Evolutionary conservation across 2,113 vertebrate genomes (phyloP).

Genomic region (Hoplias malabaricus): DNA sequence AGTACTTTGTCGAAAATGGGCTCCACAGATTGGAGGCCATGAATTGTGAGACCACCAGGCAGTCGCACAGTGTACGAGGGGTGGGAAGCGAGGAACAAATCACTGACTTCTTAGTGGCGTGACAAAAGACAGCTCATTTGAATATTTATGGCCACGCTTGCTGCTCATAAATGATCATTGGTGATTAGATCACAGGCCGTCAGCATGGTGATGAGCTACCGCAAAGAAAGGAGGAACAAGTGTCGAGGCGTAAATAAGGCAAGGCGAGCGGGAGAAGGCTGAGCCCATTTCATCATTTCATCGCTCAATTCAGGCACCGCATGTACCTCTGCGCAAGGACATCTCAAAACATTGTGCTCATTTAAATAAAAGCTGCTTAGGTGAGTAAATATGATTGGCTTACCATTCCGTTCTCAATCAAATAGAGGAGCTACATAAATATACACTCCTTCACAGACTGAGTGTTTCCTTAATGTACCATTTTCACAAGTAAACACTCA

Average conservation of each 20-base stretch:
- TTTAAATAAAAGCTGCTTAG: not conserved
- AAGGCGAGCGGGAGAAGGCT: slow-evolving; percentile 28
- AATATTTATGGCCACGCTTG: slow-evolving; percentile 68
- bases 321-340: slow-evolving; percentile 1
- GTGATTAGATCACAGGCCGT: slow-evolving; percentile 63
- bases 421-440: not conserved
- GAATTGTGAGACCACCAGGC: slow-evolving; percentile 47
- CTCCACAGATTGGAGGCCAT: slow-evolving; percentile 46
- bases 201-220: slow-evolving; percentile 56
- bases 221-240: not conserved
- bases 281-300: slow-evolving; percentile 15
- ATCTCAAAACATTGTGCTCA: not conserved
- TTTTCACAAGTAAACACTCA: too few relatives aligned
- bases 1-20: slow-evolving; percentile 54
- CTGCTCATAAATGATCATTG: slow-evolving; percentile 59
- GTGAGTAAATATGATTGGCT: not conserved
- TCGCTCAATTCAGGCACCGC: slow-evolving; percentile 17
- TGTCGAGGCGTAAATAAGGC: slow-evolving; percentile 46
- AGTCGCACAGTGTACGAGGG: slow-evolving; percentile 56
- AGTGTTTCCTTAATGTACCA: slow-evolving; percentile 55
- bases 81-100: slow-evolving; percentile 46
- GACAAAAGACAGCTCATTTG: slow-evolving; percentile 68
- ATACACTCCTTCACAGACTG: not conserved
- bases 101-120: slow-evolving; percentile 56
- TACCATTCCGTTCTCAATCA: not conserved